These are phyloP conservation scores for Oryzias javanicus DNA, from an alignment of 2,113 vertebrate species.

Conservation along the genomic window DNA sequence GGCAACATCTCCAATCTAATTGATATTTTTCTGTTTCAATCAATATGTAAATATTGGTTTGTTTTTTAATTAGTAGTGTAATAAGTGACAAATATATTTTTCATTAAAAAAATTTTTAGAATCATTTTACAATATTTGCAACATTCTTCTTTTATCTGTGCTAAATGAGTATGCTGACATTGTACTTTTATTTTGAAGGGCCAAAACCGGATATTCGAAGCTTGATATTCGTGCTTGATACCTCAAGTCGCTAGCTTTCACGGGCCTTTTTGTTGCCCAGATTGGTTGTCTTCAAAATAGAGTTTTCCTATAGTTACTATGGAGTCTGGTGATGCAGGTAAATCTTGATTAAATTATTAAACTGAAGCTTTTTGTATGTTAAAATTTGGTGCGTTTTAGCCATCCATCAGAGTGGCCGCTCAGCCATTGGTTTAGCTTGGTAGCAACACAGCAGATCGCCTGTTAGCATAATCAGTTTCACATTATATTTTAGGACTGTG, in stretches of 20 bases:
- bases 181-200: constrained; percentile 39
- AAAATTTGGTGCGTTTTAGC: too few species aligned
- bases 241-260: background rate
- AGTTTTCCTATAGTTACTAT: constrained; percentile 37
- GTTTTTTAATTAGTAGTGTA: too few species aligned
- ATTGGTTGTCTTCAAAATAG: constrained; percentile 2
- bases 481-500: too few species aligned
- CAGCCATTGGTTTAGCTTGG: constrained; percentile 4
- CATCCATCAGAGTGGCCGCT: background rate
- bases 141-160: too few species aligned
- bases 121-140: too few species aligned
- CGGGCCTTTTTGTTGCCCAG: constrained; percentile 6
- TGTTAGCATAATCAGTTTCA: background rate
- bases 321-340: constrained; percentile 70
- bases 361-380: too few species aligned
- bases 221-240: background rate
- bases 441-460: background rate
- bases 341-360: background rate
- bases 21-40: too few species aligned
- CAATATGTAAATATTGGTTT: too few species aligned
- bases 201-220: background rate
- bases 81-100: too few species aligned
- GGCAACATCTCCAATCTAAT: too few species aligned
- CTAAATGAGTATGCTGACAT: background rate
- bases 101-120: too few species aligned